Conservation (phyloP, 2,113 vertebrate species). For the Tinamus guttatus region DNA sequence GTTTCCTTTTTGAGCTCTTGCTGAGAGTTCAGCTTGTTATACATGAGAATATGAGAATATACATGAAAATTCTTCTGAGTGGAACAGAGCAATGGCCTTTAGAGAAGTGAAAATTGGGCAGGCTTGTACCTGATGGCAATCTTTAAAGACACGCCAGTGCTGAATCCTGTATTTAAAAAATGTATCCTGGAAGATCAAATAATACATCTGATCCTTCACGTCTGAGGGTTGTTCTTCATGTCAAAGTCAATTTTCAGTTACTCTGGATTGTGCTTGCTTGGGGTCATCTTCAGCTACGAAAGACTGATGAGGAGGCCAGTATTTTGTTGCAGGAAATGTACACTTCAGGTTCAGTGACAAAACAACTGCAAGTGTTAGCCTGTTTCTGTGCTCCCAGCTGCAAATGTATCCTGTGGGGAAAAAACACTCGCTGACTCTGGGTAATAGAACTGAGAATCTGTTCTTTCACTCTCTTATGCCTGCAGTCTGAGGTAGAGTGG, state of each 20-base stretch:
- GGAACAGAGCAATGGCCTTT: not conserved
- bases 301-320: not conserved
- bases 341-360: not conserved
- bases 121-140: not conserved
- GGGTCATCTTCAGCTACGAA: not conserved
- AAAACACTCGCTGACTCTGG: not conserved
- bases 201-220: not conserved
- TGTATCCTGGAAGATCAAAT: not conserved
- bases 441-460: not conserved
- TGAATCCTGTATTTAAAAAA: not conserved
- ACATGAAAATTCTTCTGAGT: not conserved
- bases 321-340: not conserved
- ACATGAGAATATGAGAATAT: not conserved
- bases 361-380: not conserved
- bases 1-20: not conserved
- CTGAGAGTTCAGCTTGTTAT: conserved; percentile 9
- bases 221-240: not conserved
- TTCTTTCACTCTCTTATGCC: not conserved
- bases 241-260: not conserved
- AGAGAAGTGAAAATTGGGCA: not conserved
- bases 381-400: not conserved
- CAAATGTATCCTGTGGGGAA: not conserved
- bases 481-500: not conserved
- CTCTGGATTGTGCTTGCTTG: not conserved
- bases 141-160: not conserved